Evolutionary conservation across 2,888 invertebrate species (phyloP).

Genomic region (Latrodectus hesperus): DNA sequence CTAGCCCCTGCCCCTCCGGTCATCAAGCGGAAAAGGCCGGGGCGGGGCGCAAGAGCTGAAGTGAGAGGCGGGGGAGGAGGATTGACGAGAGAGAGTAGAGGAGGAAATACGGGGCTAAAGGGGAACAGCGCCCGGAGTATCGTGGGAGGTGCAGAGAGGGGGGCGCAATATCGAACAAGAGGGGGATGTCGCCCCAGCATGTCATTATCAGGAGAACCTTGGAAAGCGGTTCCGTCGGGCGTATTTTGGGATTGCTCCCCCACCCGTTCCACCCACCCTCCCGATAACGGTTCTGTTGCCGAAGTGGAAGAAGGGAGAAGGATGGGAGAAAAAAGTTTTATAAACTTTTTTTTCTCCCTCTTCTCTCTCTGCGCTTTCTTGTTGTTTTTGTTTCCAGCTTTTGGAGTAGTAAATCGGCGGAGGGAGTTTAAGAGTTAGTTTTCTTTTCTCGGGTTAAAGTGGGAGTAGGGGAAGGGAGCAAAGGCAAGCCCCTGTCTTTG

Average conservation of each 20-base stretch:
- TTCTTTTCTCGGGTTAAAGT: conserved; percentile 12
- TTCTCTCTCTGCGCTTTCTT: conserved; percentile 6
- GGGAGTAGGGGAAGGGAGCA: conserved; percentile 6
- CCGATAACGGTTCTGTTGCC: conserved; percentile 57
- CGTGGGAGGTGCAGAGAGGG: conserved; percentile 15
- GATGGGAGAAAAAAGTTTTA: conserved; percentile 1
- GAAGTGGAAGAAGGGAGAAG: conserved; percentile 11
- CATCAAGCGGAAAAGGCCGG: conserved; percentile 46
- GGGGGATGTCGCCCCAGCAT: conserved; percentile 55
- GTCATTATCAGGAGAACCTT: conserved; percentile 63
- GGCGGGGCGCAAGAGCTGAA: conserved; percentile 6
- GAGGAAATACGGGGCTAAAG: conserved; percentile 48
- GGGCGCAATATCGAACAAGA: conserved; percentile 40
- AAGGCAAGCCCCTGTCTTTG: conserved; percentile 1
- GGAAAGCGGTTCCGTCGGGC: conserved; percentile 11
- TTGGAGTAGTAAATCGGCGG: neutral
- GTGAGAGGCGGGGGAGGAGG: conserved; percentile 1
- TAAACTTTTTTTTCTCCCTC: conserved; percentile 36
- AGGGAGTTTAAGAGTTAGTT: conserved; percentile 6
- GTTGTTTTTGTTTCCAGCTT: conserved; percentile 14
- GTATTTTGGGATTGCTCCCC: conserved; percentile 17
- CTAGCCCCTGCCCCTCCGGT: conserved; percentile 28
- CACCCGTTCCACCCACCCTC: conserved; percentile 22
- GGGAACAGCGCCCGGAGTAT: conserved; percentile 6
- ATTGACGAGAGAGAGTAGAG: neutral